Evolutionary conservation across 2,797 vertebrate genomes (phyloP).

Genomic region (Coranthus polyacanthus): DNA sequence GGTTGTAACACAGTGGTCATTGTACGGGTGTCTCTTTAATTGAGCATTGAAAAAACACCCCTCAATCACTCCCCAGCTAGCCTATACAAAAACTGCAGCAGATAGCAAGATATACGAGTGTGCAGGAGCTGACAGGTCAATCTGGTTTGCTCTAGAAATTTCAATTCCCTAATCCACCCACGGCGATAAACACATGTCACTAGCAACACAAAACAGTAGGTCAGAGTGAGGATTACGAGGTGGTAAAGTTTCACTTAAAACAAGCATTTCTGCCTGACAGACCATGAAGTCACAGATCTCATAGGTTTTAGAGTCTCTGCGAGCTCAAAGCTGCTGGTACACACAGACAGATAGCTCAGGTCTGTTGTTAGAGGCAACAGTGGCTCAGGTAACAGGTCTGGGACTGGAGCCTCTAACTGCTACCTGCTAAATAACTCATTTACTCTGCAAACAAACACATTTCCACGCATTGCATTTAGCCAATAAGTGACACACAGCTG

Average conservation of each 20-base stretch:
- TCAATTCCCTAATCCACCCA: constrained; percentile 8
- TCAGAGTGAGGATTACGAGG: neutral
- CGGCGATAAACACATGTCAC: constrained; percentile 3
- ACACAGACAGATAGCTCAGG: constrained; percentile 18
- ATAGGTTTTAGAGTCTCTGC: constrained; percentile 12
- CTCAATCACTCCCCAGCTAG: constrained; percentile 48
- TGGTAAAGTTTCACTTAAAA: constrained; percentile 9
- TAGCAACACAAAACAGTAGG: neutral
- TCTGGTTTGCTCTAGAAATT: constrained; percentile 20
- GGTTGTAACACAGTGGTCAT: constrained; percentile 76
- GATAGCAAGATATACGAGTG: constrained; percentile 26
- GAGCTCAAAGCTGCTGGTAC: constrained; percentile 17
- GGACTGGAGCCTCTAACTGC: constrained; percentile 12
- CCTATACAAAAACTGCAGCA: constrained; percentile 46
- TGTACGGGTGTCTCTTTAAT: constrained; percentile 76
- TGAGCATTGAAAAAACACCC: constrained; percentile 66
- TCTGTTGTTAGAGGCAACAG: constrained; percentile 53
- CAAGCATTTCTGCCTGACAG: constrained; percentile 13
- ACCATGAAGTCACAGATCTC: neutral
- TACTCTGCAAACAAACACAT: constrained; percentile 22
- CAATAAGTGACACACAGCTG: constrained; percentile 21
- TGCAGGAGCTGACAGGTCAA: constrained; percentile 2
- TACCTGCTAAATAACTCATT: constrained; percentile 45
- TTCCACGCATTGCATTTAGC: neutral
- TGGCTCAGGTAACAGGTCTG: constrained; percentile 58